Percentiles rank a stretch among this genome's conserved stretches.
phyloP scores from a whole-genome alignment of 2,113 vertebrate genomes.

The Equus przewalskii region DNA sequence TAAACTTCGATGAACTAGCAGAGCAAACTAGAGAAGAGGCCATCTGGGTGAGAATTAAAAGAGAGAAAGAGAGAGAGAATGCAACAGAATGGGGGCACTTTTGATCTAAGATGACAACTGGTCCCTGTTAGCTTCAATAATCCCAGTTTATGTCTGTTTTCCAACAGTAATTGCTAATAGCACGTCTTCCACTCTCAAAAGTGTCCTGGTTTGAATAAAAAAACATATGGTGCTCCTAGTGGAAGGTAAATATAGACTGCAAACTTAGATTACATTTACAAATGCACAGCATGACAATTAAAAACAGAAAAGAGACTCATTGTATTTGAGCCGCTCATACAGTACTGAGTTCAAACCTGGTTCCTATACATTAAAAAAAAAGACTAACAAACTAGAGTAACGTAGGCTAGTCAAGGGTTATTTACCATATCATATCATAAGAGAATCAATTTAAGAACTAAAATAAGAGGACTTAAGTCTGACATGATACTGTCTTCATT shows the following conservation, averaged over 20 bases:
- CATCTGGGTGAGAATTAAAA: background rate
- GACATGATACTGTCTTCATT: background rate
- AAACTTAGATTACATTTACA: conserved; percentile 47
- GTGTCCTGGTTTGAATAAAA: conserved; percentile 8
- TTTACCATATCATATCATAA: background rate
- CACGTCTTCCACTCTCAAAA: background rate
- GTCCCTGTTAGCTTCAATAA: background rate
- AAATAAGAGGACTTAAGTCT: conserved; percentile 19
- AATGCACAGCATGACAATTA: background rate
- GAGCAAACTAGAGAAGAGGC: background rate
- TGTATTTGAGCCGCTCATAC: background rate
- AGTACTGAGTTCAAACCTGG: background rate
- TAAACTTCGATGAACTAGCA: conserved; percentile 10
- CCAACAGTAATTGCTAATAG: background rate
- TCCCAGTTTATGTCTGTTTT: background rate
- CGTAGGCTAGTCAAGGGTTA: background rate
- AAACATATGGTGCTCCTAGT: background rate
- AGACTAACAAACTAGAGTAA: background rate
- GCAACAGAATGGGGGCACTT: background rate
- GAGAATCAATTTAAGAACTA: background rate
- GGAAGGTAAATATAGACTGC: background rate
- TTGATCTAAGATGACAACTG: background rate
- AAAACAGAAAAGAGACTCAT: background rate
- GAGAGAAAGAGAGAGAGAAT: background rate
- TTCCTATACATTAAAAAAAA: background rate